A percentile compares a stretch with the other conserved stretches of the same genome.
These are phyloP conservation scores for Coregonus suidteri DNA, from an alignment of 2,797 vertebrate genomes.

Conservation along the genomic window DNA sequence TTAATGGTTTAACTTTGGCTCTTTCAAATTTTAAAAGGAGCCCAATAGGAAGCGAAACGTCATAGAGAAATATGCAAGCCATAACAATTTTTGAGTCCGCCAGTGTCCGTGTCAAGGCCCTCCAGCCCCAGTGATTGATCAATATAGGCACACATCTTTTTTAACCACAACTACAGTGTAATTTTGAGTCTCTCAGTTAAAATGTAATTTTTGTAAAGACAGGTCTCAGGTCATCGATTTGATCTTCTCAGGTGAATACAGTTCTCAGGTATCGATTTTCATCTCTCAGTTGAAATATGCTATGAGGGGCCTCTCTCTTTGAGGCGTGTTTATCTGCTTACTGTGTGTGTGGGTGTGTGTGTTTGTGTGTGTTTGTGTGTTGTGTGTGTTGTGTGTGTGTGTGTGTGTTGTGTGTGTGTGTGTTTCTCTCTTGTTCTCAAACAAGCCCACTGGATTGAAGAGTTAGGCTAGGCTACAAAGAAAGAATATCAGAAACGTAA, in stretches of 20 bases:
- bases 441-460: neutral
- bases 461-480: neutral
- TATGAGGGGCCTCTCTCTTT: neutral
- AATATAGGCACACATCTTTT: conserved; percentile 37
- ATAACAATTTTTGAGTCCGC: conserved; percentile 44
- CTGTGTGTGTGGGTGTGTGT: no score
- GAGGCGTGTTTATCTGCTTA: conserved; percentile 21
- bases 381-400: no score
- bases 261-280: conserved; percentile 42
- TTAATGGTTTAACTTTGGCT: conserved; percentile 35
- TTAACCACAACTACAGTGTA: no score
- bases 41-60: conserved; percentile 27
- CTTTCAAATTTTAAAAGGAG: conserved; percentile 25
- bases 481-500: neutral
- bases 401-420: no score
- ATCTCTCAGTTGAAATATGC: conserved; percentile 46
- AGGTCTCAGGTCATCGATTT: neutral
- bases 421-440: neutral
- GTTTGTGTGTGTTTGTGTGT: no score
- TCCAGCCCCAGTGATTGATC: conserved; percentile 60
- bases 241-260: no score
- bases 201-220: no score
- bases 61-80: conserved; percentile 42
- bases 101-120: conserved; percentile 46
- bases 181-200: neutral